A percentile compares a stretch with the other conserved stretches of the same genome.
phyloP scores from a whole-genome alignment of 2,113 vertebrate genomes.

The Oryzias celebensis region DNA sequence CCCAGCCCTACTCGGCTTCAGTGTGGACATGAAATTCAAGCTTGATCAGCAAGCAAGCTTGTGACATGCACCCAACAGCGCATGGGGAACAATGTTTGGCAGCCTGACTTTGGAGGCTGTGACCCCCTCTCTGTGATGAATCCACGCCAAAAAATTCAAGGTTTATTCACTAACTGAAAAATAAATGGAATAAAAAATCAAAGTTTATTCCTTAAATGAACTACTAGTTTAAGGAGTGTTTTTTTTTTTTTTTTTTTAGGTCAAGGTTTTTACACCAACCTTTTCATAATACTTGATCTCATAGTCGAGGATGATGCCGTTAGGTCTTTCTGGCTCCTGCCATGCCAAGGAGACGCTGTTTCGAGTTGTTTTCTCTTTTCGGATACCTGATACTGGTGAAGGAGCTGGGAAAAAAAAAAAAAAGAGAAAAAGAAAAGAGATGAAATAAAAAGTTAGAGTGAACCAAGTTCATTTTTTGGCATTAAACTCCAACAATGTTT shows the following conservation, averaged over 20 bases:
- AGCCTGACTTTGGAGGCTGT: too few relatives aligned
- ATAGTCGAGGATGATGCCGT: constrained; percentile 97
- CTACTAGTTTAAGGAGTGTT: too few relatives aligned
- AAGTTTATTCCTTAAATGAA: too few relatives aligned
- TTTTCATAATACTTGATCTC: constrained; percentile 99
- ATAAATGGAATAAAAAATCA: too few relatives aligned
- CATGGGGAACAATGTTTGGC: too few relatives aligned
- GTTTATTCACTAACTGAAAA: too few relatives aligned
- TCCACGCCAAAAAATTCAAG: too few relatives aligned
- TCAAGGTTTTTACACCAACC: constrained; percentile 77
- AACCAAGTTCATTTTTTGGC: constrained; percentile 61
- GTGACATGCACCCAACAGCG: too few relatives aligned
- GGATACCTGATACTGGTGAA: constrained; percentile 88
- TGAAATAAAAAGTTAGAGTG: constrained; percentile 23
- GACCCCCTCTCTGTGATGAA: too few relatives aligned
- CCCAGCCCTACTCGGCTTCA: too few relatives aligned
- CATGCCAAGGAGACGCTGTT: constrained; percentile 94
- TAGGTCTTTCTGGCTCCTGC: constrained; percentile 95
- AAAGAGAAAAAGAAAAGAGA: constrained; percentile 24
- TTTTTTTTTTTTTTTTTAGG: not conserved
- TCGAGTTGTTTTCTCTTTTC: constrained; percentile 91
- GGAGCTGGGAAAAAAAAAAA: constrained; percentile 80
- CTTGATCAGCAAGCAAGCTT: too few relatives aligned
- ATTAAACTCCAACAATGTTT: constrained; percentile 63
- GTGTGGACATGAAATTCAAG: too few relatives aligned